Conservation (phyloP, 2,888 invertebrate species). For the Sphinx pinastri region DNA sequence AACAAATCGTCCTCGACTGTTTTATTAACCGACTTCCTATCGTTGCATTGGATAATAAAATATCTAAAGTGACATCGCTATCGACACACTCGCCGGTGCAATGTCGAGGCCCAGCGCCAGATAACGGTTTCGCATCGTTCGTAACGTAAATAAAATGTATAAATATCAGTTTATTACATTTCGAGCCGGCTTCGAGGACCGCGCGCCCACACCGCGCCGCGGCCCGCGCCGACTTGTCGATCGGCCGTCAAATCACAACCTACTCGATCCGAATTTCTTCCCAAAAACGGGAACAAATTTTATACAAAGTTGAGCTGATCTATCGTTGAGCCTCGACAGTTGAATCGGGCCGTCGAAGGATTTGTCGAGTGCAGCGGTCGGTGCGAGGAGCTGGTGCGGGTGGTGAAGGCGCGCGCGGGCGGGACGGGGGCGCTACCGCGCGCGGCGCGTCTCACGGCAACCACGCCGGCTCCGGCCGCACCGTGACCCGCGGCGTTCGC, state of each 20-base stretch:
- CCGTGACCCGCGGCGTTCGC: slow-evolving; percentile 40
- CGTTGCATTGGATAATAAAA: slow-evolving; percentile 32
- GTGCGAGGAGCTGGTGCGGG: slow-evolving; percentile 47
- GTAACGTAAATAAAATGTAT: slow-evolving; percentile 64
- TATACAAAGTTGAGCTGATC: slow-evolving; percentile 66
- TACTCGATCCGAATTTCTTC: slow-evolving; percentile 36
- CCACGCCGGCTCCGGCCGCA: slow-evolving; percentile 45
- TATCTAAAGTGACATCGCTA: slow-evolving; percentile 45
- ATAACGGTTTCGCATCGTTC: slow-evolving; percentile 62
- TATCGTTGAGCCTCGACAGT: slow-evolving; percentile 65
- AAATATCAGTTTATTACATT: slow-evolving; percentile 65
- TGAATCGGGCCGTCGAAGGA: slow-evolving; percentile 62
- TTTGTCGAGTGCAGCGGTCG: slow-evolving; percentile 66
- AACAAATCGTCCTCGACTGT: not conserved
- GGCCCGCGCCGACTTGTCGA: slow-evolving; percentile 34
- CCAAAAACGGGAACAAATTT: slow-evolving; percentile 69
- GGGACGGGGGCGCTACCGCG: slow-evolving; percentile 59
- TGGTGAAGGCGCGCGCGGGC: slow-evolving; percentile 57
- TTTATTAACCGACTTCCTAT: no score
- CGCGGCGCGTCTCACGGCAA: slow-evolving; percentile 55
- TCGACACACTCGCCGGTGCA: slow-evolving; percentile 59
- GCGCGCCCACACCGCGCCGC: slow-evolving; percentile 54
- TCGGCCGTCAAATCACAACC: slow-evolving; percentile 61
- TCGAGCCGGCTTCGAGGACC: slow-evolving; percentile 53
- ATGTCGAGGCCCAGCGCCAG: slow-evolving; percentile 56